A percentile compares a stretch with the other conserved stretches of the same genome.
Conservation (phyloP, 2,888 invertebrate genomes). For the Resseliella maxima region DNA sequence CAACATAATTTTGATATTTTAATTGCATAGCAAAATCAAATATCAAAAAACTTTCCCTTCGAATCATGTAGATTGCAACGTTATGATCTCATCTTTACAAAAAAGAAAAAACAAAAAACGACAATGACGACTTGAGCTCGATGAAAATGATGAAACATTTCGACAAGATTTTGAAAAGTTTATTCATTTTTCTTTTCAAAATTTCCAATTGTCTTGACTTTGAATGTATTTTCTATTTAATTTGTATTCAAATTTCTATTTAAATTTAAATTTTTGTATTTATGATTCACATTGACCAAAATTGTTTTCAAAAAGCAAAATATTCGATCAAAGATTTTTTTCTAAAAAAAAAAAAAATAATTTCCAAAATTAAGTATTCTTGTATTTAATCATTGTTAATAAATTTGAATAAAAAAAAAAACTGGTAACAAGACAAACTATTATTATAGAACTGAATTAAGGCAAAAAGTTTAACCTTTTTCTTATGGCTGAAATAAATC, state of each 20-base stretch:
- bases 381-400: slow-evolving; percentile 2
- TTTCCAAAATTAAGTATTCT: slow-evolving; percentile 29
- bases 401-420: neutral
- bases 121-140: neutral
- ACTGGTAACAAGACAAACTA: neutral
- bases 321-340: neutral
- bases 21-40: neutral
- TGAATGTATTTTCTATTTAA: neutral
- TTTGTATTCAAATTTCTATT: neutral
- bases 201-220: neutral
- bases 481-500: slow-evolving; percentile 1
- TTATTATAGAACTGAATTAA: neutral
- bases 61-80: neutral
- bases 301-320: neutral
- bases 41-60: neutral
- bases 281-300: no score
- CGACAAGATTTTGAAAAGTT: neutral
- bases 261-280: neutral
- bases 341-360: neutral
- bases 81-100: neutral
- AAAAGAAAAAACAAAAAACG: neutral
- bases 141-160: neutral
- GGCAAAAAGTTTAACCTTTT: neutral
- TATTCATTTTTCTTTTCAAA: neutral
- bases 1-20: neutral